Conservation (phyloP, 2,113 vertebrate genomes). For the Halcyon malimbica region DNA sequence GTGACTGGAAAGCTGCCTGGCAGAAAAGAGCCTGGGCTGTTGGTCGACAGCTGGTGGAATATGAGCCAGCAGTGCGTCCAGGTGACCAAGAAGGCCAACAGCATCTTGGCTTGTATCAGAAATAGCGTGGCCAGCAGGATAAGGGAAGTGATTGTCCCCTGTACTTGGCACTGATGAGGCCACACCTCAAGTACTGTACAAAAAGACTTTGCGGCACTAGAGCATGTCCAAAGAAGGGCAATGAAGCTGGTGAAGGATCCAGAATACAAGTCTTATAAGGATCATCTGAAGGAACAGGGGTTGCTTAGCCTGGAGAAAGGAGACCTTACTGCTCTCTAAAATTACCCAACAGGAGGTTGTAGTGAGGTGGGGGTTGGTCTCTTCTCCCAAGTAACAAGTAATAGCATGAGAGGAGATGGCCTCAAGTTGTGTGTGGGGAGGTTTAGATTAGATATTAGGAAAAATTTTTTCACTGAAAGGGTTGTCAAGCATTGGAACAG, state of each 20-base stretch:
- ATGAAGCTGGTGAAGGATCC: neutral
- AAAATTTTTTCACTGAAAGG: neutral
- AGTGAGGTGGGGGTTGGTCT: accelerated
- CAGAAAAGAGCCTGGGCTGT: neutral
- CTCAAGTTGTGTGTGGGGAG: neutral
- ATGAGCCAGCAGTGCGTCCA: too few species aligned
- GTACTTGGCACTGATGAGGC: neutral
- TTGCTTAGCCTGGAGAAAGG: neutral
- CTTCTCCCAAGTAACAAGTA: neutral
- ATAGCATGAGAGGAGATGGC: neutral
- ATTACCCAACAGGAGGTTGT: neutral
- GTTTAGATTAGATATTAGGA: neutral
- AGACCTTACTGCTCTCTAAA: neutral
- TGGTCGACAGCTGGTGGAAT: neutral
- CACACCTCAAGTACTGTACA: too few species aligned
- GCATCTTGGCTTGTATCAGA: too few species aligned
- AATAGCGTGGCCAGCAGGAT: neutral
- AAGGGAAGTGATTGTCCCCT: neutral
- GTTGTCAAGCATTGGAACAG: too few species aligned
- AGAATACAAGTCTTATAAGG: too few species aligned
- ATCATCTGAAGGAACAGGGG: neutral
- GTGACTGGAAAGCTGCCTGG: neutral
- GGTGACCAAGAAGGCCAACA: too few species aligned
- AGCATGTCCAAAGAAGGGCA: neutral
- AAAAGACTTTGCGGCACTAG: neutral